These are phyloP conservation scores for Arothron firmamentum DNA, from an alignment of 2,113 vertebrate genomes.

Conservation along the genomic window DNA sequence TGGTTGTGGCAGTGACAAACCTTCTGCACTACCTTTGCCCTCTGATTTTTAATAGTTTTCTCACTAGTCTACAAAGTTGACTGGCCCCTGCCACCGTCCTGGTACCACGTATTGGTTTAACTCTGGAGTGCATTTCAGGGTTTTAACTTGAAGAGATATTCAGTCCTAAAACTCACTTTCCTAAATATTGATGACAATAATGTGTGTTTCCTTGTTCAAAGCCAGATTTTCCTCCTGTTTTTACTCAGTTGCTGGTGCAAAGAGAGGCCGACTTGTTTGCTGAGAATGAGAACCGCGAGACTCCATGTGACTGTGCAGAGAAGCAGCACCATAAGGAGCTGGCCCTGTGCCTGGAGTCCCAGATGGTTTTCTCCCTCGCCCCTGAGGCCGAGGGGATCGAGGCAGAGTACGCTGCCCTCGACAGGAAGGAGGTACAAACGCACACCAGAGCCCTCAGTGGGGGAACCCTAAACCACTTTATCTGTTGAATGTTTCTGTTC, in stretches of 20 bases:
- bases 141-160: no score
- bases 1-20: no score
- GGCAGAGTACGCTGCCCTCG: slow-evolving; percentile 94
- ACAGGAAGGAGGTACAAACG: slow-evolving; percentile 88
- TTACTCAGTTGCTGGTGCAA: slow-evolving; percentile 79
- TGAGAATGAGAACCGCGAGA: slow-evolving; percentile 97
- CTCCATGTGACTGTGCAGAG: slow-evolving; percentile 97
- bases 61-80: no score
- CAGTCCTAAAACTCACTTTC: no score
- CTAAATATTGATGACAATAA: no score
- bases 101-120: no score
- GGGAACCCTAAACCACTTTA: slow-evolving; percentile 13
- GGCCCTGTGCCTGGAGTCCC: slow-evolving; percentile 95
- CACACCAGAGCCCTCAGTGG: slow-evolving; percentile 7
- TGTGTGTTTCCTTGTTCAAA: not conserved
- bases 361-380: slow-evolving; percentile 97
- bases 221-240: slow-evolving; percentile 8
- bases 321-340: slow-evolving; percentile 96
- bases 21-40: no score
- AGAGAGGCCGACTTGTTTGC: slow-evolving; percentile 92
- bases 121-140: no score
- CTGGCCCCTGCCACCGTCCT: no score
- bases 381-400: slow-evolving; percentile 92
- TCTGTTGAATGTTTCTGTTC: not conserved
- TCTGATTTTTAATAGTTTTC: no score